Conservation (phyloP, 2,797 vertebrate genomes). For the Sebastes matsubarae region DNA sequence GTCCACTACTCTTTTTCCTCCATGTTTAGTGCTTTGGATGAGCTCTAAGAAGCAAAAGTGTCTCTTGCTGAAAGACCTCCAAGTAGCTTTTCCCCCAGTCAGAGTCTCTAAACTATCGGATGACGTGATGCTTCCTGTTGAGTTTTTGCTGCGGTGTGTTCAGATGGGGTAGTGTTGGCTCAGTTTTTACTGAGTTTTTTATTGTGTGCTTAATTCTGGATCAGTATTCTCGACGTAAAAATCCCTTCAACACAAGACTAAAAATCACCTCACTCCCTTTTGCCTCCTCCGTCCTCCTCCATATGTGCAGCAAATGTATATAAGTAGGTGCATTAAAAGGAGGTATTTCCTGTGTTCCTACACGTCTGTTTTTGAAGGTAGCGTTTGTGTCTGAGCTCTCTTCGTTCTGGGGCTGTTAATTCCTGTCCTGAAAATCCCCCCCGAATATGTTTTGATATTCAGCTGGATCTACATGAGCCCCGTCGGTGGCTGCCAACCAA, state of each 20-base stretch:
- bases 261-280: not conserved
- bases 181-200: not conserved
- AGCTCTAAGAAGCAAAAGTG: constrained; percentile 18
- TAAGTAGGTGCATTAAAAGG: not conserved
- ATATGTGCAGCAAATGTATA: constrained; percentile 14
- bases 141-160: not conserved
- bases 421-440: constrained; percentile 60
- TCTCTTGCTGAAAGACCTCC: constrained; percentile 10
- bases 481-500: constrained; percentile 46
- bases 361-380: not conserved
- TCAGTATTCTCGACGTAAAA: not conserved
- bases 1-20: not conserved
- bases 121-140: constrained; percentile 11
- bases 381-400: constrained; percentile 4
- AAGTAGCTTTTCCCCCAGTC: not conserved
- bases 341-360: constrained; percentile 19
- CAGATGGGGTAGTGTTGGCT: not conserved
- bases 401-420: constrained; percentile 37
- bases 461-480: constrained; percentile 51
- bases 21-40: constrained; percentile 6
- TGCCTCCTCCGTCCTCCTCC: not conserved
- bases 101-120: not conserved
- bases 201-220: not conserved
- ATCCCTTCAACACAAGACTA: not conserved
- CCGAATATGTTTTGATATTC: constrained; percentile 66